These are phyloP conservation scores for Pycnonotus jocosus DNA, from an alignment of 2,113 vertebrate species.

Conservation along the genomic window DNA sequence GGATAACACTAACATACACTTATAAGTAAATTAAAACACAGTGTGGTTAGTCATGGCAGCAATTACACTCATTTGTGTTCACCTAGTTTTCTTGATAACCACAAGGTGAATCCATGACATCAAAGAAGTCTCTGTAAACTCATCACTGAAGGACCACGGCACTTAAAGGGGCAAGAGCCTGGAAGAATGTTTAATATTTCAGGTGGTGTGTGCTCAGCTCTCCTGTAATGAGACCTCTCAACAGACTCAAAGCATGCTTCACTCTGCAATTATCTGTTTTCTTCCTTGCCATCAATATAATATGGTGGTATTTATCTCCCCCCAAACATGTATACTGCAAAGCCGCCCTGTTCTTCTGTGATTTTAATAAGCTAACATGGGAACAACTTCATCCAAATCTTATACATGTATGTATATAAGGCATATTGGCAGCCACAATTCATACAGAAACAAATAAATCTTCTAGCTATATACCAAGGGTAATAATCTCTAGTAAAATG, in stretches of 20 bases:
- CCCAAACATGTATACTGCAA: not conserved
- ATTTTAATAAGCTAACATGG: not conserved
- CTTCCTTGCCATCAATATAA: not conserved
- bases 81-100: not conserved
- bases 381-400: not conserved
- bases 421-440: not conserved
- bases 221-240: not conserved
- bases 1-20: not conserved
- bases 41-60: not conserved
- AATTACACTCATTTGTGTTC: not conserved
- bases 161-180: not conserved
- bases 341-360: not conserved
- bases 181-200: not conserved
- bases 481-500: not conserved
- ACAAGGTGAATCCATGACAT: not conserved
- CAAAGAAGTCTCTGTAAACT: not conserved
- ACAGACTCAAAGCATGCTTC: not conserved
- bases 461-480: not conserved
- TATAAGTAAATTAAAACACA: not conserved
- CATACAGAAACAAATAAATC: not conserved
- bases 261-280: not conserved
- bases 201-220: not conserved
- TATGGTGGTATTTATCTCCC: not conserved
- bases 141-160: not conserved
- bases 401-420: not conserved